Conservation (phyloP, 2,888 invertebrate species). For the Drosophila flavopinicola region DNA sequence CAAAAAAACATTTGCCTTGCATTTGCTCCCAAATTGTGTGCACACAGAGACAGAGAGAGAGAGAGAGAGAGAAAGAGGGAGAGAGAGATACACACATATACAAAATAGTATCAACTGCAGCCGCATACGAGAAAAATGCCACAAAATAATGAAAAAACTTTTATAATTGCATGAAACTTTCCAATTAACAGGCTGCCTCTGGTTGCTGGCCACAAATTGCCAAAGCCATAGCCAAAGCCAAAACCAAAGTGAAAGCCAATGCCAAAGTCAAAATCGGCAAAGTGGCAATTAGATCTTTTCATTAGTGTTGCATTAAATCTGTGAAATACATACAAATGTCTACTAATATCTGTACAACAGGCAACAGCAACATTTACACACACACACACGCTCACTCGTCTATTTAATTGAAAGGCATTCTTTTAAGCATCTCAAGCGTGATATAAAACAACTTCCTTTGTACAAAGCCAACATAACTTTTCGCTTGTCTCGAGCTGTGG, state of each 20-base stretch:
- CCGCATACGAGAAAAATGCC: conserved; percentile 51
- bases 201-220: conserved; percentile 59
- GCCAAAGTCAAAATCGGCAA: conserved; percentile 19
- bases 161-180: conserved; percentile 79
- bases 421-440: conserved; percentile 67
- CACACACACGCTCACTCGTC: conserved; percentile 27
- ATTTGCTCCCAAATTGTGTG: conserved; percentile 64
- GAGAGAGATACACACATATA: too few species aligned
- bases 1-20: conserved; percentile 59
- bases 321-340: conserved; percentile 22
- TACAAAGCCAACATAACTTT: conserved; percentile 62
- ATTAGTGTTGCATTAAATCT: conserved; percentile 68
- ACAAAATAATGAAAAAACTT: conserved; percentile 79
- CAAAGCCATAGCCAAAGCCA: conserved; percentile 41
- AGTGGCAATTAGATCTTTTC: conserved; percentile 72
- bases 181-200: conserved; percentile 77
- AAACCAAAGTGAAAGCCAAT: conserved; percentile 27
- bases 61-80: too few species aligned
- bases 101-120: conserved; percentile 63
- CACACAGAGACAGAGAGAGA: too few species aligned
- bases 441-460: conserved; percentile 78
- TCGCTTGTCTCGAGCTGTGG: conserved; percentile 56
- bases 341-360: conserved; percentile 11
- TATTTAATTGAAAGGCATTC: conserved; percentile 76
- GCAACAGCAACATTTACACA: conserved; percentile 7